phyloP scores from a whole-genome alignment of 2,797 vertebrate species.

The Microchirus variegatus region DNA sequence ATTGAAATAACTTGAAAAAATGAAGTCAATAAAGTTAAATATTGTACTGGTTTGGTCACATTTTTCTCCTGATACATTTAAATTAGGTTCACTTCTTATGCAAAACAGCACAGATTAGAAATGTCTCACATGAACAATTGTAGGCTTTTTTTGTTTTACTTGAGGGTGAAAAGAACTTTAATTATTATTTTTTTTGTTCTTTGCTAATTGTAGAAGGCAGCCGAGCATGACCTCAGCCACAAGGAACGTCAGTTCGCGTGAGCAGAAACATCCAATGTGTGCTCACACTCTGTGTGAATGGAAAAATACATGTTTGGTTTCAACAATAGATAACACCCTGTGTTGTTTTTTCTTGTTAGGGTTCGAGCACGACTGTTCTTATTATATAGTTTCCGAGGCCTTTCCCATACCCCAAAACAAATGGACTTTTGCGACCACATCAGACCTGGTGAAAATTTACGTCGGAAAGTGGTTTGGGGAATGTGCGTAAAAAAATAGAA shows the following conservation, averaged over 20 bases:
- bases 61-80: background rate
- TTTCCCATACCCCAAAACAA: no score
- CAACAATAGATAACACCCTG: no score
- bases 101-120: slow-evolving; percentile 5
- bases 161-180: slow-evolving; percentile 27
- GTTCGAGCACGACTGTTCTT: no score
- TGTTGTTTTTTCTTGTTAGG: no score
- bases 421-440: no score
- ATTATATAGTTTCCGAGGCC: no score
- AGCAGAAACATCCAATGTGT: slow-evolving; percentile 14
- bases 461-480: no score
- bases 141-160: slow-evolving; percentile 26
- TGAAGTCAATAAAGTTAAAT: background rate
- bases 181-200: slow-evolving; percentile 22
- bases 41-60: background rate
- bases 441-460: no score
- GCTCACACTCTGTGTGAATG: background rate
- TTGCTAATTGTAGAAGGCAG: slow-evolving; percentile 59
- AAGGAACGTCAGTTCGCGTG: slow-evolving; percentile 49
- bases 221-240: slow-evolving; percentile 58
- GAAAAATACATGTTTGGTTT: no score
- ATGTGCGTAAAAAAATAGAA: no score
- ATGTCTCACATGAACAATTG: slow-evolving; percentile 2
- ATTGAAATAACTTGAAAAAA: no score
- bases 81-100: slow-evolving; percentile 2